phyloP scores from a whole-genome alignment of 1,140 invertebrate species.

The Andricus grossulariae region DNA sequence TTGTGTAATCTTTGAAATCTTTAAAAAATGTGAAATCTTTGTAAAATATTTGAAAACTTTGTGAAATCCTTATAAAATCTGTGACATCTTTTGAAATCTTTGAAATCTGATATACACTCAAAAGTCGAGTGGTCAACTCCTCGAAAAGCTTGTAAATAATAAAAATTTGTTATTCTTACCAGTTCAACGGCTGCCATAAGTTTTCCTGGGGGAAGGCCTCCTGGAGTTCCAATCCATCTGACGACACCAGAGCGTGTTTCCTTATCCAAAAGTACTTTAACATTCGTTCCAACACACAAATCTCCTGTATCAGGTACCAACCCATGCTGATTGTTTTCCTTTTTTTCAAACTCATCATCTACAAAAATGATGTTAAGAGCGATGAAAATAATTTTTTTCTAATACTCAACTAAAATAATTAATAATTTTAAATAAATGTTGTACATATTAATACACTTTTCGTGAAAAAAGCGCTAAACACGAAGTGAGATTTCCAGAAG shows the following conservation, averaged over 20 bases:
- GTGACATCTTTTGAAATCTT: too few species aligned
- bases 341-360: constrained; percentile 65
- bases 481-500: too few species aligned
- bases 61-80: too few species aligned
- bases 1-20: too few species aligned
- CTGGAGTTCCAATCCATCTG: constrained; percentile 87
- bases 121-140: too few species aligned
- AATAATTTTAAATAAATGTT: too few species aligned
- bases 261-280: constrained; percentile 81
- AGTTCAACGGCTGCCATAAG: constrained; percentile 83
- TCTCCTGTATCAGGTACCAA: constrained; percentile 69
- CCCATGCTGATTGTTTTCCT: constrained; percentile 68
- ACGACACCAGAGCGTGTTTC: constrained; percentile 86
- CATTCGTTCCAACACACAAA: constrained; percentile 84
- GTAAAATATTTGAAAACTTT: too few species aligned
- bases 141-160: neutral
- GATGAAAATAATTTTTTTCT: neutral
- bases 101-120: too few species aligned
- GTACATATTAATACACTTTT: too few species aligned
- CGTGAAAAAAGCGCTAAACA: too few species aligned
- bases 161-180: constrained; percentile 69
- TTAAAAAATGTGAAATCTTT: too few species aligned
- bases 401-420: too few species aligned
- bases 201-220: constrained; percentile 72
- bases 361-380: constrained; percentile 35